phyloP scores from a whole-genome alignment of 2,113 vertebrate genomes.

The Psephotus haematonotus region DNA sequence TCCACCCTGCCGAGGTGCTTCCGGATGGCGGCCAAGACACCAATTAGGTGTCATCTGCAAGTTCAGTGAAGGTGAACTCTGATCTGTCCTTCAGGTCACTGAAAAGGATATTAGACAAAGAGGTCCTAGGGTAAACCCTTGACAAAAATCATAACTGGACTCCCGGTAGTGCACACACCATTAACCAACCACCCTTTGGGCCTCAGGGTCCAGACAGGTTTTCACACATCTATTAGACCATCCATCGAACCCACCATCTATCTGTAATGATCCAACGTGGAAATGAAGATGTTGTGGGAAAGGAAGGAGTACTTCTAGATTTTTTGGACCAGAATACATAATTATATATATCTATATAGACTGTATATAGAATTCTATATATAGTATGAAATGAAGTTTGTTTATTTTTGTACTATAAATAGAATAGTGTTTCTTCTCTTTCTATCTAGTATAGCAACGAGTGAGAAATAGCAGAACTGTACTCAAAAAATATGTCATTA shows the following conservation, averaged over 20 bases:
- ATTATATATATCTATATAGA: neutral
- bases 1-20: neutral
- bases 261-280: neutral
- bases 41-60: neutral
- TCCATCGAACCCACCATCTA: neutral
- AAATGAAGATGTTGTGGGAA: neutral
- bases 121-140: neutral
- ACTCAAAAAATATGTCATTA: neutral
- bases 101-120: neutral
- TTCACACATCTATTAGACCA: neutral
- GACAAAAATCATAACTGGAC: neutral
- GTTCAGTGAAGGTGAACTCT: neutral
- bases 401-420: neutral
- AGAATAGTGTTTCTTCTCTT: neutral
- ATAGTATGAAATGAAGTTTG: neutral
- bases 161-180: neutral
- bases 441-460: neutral
- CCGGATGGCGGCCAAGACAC: neutral
- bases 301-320: neutral
- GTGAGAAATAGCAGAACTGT: neutral
- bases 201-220: neutral
- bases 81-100: neutral
- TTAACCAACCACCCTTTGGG: neutral
- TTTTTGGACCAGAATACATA: neutral
- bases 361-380: neutral